Evolutionary conservation across 1,140 invertebrate species (phyloP), one percentile per base, ranked within the genome.

Genomic region (Leptinotarsa undecemlineata): DNA sequence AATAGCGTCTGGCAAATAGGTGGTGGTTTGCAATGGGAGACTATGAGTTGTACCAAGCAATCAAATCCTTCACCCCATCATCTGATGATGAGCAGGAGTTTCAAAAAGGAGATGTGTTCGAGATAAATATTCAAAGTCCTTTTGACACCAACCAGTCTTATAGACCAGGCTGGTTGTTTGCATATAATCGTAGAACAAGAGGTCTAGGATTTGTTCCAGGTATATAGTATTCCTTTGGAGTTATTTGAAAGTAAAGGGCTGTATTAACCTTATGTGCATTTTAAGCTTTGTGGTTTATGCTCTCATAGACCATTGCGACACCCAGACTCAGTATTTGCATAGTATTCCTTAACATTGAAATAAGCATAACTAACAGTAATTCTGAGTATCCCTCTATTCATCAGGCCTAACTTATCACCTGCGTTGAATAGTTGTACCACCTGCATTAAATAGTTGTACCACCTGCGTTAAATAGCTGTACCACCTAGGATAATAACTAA

Each of bases 171-270:
- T 72, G 71, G 71, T 64, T 72, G n/a, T 72, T 74, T 75, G 81
- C 77, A 47, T 81, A 81, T 68, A 82, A 81, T 68, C 69, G 79
- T 73, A 68, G 81, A 48, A 82, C 81, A 2, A 75, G 76, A 51
- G 70, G 62, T 48, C 74, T 76, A 75, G 81, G 81, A 71, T 82
- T 81, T 70, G 76, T 82, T 17, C 80, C 79, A 79, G 79, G 81
- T 82, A 81, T 69, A 48, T 69, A 21, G 26, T 23, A 26, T 6
- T 64, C 15, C 63, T 33, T 33, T 11, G 33, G 33, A 33, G 11
- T 61, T 61, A 61, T 61, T 61, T 5, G 21, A 61, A 19, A 61
- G 0, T 33, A 33, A 33, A 33, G 33, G 33, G 33, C 33, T 33
- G 33, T 33, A 6, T 33, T 33, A 33, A 33, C 33, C 8, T 33